Evolutionary conservation across 1,140 invertebrate species (phyloP).

Genomic region (Brachionus sp.): DNA sequence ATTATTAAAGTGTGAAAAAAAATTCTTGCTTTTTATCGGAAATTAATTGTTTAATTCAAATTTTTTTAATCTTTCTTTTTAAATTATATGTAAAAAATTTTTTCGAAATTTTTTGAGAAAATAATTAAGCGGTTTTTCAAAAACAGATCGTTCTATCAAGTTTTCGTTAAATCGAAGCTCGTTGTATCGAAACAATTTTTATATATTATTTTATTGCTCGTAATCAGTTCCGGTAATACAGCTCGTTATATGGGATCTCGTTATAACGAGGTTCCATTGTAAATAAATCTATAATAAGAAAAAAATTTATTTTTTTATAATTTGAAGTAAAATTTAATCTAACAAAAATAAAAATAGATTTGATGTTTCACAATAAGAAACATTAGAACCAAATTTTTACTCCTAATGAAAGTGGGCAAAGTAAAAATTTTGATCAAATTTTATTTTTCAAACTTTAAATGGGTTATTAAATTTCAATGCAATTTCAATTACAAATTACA

Average conservation of each 20-base stretch:
- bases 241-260: conserved; percentile 1
- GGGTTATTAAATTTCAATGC: too few species aligned
- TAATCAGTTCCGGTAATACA: conserved; percentile 3
- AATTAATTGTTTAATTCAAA: background rate
- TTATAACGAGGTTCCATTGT: background rate
- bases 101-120: background rate
- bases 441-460: too few species aligned
- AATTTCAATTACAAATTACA: too few species aligned
- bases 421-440: too few species aligned
- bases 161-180: background rate
- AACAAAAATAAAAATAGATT: too few species aligned
- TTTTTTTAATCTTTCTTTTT: background rate
- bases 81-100: background rate
- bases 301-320: too few species aligned
- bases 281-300: background rate
- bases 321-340: too few species aligned
- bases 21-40: background rate
- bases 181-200: background rate
- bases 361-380: too few species aligned
- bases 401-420: too few species aligned
- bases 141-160: background rate
- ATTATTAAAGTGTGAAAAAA: background rate
- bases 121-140: background rate
- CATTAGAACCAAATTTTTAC: too few species aligned
- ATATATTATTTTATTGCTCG: background rate